Conservation (phyloP, 1,140 invertebrate genomes). For the Coelopa frigida region DNA sequence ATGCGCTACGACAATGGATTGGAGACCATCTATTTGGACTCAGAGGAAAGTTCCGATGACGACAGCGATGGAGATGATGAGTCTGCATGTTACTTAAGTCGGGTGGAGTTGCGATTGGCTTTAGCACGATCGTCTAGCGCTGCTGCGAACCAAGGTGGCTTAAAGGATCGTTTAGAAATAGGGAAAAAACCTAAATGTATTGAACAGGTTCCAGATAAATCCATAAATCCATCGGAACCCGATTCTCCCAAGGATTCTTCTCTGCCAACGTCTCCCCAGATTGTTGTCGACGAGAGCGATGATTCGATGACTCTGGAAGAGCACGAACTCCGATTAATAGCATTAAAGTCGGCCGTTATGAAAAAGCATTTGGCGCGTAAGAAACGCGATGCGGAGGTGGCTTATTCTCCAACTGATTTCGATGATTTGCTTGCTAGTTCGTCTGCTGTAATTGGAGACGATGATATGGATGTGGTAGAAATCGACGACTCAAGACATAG, state of each 20-base stretch:
- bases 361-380: conserved; percentile 36
- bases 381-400: conserved; percentile 36
- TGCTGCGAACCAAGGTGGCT: too few relatives aligned
- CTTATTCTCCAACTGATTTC: conserved; percentile 42
- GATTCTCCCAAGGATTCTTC: too few relatives aligned
- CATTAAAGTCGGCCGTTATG: conserved; percentile 35
- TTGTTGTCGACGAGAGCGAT: too few relatives aligned
- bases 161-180: background rate
- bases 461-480: conserved; percentile 22
- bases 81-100: too few relatives aligned
- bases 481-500: conserved; percentile 15
- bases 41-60: conserved; percentile 16
- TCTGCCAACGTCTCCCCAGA: too few relatives aligned
- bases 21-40: conserved; percentile 15
- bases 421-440: conserved; percentile 15
- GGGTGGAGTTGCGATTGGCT: conserved; percentile 31
- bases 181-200: too few relatives aligned
- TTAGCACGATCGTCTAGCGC: too few relatives aligned
- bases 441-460: conserved; percentile 3
- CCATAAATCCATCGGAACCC: too few relatives aligned
- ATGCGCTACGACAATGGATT: conserved; percentile 9
- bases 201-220: too few relatives aligned
- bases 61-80: too few relatives aligned
- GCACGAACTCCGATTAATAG: conserved; percentile 32
- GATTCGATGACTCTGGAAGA: conserved; percentile 22